Base-by-base conservation (phyloP, 2,888 invertebrate genomes). In the Phytoseiulus persimilis region DNA sequence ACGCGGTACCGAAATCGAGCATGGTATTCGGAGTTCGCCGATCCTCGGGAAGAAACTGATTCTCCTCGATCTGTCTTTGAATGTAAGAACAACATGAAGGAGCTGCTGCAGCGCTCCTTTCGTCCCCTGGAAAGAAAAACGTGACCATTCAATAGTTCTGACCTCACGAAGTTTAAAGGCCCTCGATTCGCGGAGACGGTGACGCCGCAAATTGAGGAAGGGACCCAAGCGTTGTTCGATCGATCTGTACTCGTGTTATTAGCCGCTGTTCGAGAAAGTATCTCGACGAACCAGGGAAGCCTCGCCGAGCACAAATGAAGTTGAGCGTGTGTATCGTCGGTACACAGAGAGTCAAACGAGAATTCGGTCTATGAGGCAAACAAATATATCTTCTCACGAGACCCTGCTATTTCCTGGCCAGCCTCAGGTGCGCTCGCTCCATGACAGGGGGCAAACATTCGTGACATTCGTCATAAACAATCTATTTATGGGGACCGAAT, bases 401-500 rank as follows among this genome's bases (percentile, higher is more conserved):
- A 65, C 18, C 65, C 65, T 65, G 14, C 65, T 65, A 65, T 65
- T 65, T 65, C 65, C 65, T 65, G 65, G 65, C 65, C 18, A 65
- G 28, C 65, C 14, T 65, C 65, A 65, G 65, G 65, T 65, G 65
- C 28, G 65, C 28, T 65, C 65, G 9, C 9, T 65, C 65, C 65
- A 28, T 65, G 65, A 65, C 65, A 18, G 18, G 65, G 39, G 65
- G 65, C 65, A 65, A 65, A 65, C 65, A 65, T 65, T 65, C 65
- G 65, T 65, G 65, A 65, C 65, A 65, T 28, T 65, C 18, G 65
- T 65, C 65, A 65, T 65, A 65, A 65, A 65, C 65, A 65, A 65
- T 65, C 65, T 65, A 65, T 65, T 65, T 65, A 65, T 65, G 65
- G 65, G 65, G 65, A 65, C 65, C 65, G 65, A 65, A 65, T 65